Percentiles rank a stretch among this genome's conserved stretches.
phyloP scores from a whole-genome alignment of 2,888 invertebrate genomes.

The Biston betularia region DNA sequence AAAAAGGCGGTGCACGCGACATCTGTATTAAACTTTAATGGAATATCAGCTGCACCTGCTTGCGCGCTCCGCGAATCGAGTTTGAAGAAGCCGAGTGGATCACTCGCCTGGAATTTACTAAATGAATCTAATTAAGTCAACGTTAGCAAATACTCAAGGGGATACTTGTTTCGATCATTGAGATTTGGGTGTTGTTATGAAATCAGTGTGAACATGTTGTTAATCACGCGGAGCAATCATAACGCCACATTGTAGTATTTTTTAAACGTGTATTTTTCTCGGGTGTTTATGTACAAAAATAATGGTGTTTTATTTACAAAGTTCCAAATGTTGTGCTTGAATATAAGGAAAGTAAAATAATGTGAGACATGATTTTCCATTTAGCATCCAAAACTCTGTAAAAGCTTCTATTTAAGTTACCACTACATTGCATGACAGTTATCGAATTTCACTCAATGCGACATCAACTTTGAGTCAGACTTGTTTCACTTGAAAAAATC shows the following conservation, averaged over 20 bases:
- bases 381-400: too few species aligned
- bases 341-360: too few species aligned
- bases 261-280: too few species aligned
- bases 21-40: slow-evolving; percentile 85
- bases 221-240: not conserved
- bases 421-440: too few species aligned
- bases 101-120: slow-evolving; percentile 67
- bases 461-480: too few species aligned
- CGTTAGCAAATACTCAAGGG: slow-evolving; percentile 52
- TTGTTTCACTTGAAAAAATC: too few species aligned
- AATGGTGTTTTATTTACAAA: too few species aligned
- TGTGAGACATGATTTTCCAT: too few species aligned
- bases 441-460: too few species aligned
- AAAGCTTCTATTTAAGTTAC: too few species aligned
- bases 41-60: slow-evolving; percentile 80
- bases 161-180: slow-evolving; percentile 46
- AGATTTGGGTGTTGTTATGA: slow-evolving; percentile 39
- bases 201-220: slow-evolving; percentile 11
- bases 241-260: not conserved
- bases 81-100: slow-evolving; percentile 65
- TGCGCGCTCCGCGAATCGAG: slow-evolving; percentile 55
- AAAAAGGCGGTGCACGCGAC: slow-evolving; percentile 82
- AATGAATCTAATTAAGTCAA: slow-evolving; percentile 72
- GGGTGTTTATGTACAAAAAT: too few species aligned
- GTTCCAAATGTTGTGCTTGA: too few species aligned